Base-by-base conservation (phyloP, 2,113 vertebrate species). In the Oreamnos americanus region DNA sequence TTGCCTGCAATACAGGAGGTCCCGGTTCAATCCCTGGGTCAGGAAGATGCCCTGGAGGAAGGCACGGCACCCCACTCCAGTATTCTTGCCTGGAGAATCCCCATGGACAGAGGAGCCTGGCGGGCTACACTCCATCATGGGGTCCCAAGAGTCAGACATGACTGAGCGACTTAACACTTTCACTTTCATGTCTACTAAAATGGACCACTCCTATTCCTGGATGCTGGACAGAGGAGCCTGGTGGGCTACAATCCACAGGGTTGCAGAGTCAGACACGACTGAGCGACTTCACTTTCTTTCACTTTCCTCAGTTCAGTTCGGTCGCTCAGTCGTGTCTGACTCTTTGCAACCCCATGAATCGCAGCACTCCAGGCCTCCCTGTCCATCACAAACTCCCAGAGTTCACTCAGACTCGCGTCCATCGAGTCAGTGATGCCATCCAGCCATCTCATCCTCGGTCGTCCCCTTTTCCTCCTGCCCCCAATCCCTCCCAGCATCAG, bases 251-350 rank as follows among this genome's bases (percentile, higher is more conserved):
- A 2, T 71, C n/a, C 64, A 23, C 3, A 21, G 19, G 1, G 9
- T 36, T 1, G 2, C 64, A 67, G 2, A 67, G 33, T 36, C n/a
- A 10, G 64, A 67, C 16, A 67, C 1, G 8, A 67, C 64, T 67
- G 33, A 67, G 17, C 4, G 1, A 67, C 33, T 67, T 67, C 64
- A 36, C 17, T 67, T 36, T 36, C 33, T 36, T 67, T 67, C 19
- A 67, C 33, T 67, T 21, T 67, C 64, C 33, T 67, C 57, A 47
- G 47, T 47, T 47, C 47, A 47, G 47, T 47, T 47, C 47, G 13
- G 47, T 47, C 12, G 11, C 12, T 47, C 47, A 47, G 47, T 47
- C 2, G 2, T 13, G 47, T 2, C 47, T 1, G 0, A 2, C 2
- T 47, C 47, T 47, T 12, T 47, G 47, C 47, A 0, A 47, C 47